phyloP scores from a whole-genome alignment of 30 jellyfish, hydroid and myxozoan species.

The Rhopilema esculentum region DNA sequence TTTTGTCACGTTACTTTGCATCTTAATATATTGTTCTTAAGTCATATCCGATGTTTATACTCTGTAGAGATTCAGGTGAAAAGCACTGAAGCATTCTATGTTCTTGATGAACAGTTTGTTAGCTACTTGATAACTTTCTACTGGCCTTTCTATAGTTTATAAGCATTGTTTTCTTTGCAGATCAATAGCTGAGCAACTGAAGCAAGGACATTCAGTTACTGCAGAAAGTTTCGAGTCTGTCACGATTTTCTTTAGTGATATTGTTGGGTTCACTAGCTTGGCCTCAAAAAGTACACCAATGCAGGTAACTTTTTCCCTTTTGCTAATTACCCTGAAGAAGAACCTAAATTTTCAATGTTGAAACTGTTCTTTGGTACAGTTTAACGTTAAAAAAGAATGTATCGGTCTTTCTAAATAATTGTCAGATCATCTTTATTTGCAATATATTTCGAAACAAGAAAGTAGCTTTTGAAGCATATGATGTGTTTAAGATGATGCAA shows the following conservation, averaged over 20 bases:
- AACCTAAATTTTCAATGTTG: background rate
- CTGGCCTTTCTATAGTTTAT: background rate
- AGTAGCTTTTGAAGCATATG: no score
- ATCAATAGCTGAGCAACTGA: conserved; percentile 92
- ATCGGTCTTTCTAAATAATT: no score
- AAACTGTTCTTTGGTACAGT: background rate
- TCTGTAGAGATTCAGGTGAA: no score
- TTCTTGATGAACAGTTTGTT: background rate
- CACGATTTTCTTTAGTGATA: conserved; percentile 95
- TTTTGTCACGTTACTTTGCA: no score
- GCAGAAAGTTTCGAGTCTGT: conserved; percentile 96
- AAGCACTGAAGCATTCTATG: background rate
- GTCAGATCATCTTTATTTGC: no score
- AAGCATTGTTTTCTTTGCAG: conserved; percentile 4
- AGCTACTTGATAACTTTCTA: background rate
- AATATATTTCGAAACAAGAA: no score
- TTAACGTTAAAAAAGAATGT: no score
- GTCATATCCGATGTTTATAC: no score
- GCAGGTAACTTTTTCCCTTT: conserved; percentile 73
- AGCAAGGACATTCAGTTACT: conserved; percentile 85
- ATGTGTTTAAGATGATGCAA: no score
- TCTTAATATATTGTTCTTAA: no score
- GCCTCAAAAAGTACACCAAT: conserved; percentile 96
- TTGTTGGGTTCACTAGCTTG: conserved; percentile 93
- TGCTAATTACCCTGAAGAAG: no score